Conservation (phyloP, 1,140 invertebrate genomes). For the Hesperophylax magnus region DNA sequence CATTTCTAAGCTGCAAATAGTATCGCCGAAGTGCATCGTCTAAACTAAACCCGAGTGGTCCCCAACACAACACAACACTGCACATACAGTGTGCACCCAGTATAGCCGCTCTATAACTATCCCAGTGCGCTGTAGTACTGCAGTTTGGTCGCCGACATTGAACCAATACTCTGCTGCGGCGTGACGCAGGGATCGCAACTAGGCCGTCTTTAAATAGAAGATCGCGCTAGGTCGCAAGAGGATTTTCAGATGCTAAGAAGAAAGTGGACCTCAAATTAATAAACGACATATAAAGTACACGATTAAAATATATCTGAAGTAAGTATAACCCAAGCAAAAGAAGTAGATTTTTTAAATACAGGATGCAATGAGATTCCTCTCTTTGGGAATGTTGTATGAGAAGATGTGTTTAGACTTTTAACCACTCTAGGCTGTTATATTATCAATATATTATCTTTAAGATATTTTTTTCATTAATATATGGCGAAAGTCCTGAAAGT, state of each 20-base stretch:
- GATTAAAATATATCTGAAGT: background rate
- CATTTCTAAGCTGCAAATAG: slow-evolving; percentile 11
- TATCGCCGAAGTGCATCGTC: slow-evolving; percentile 7
- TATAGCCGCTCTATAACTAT: too few species aligned
- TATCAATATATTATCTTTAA: too few species aligned
- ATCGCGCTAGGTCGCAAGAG: background rate
- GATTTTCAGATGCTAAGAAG: background rate
- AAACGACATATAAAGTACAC: too few species aligned
- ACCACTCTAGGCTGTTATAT: too few species aligned
- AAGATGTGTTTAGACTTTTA: too few species aligned
- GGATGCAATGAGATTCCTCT: too few species aligned
- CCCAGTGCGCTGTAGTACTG: too few species aligned
- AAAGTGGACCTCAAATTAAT: background rate
- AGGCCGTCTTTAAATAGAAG: background rate
- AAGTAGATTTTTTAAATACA: too few species aligned
- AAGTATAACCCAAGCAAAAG: background rate
- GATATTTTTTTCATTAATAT: too few species aligned
- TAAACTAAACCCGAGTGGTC: background rate
- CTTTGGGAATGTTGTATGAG: too few species aligned
- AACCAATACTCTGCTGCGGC: background rate
- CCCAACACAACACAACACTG: background rate
- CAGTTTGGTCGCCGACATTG: background rate
- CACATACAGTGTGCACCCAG: background rate
- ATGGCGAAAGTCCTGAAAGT: too few species aligned
- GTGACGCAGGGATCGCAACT: background rate